These are phyloP conservation scores for Xiphias gladius DNA, from an alignment of 2,113 vertebrate genomes.

Conservation along the genomic window DNA sequence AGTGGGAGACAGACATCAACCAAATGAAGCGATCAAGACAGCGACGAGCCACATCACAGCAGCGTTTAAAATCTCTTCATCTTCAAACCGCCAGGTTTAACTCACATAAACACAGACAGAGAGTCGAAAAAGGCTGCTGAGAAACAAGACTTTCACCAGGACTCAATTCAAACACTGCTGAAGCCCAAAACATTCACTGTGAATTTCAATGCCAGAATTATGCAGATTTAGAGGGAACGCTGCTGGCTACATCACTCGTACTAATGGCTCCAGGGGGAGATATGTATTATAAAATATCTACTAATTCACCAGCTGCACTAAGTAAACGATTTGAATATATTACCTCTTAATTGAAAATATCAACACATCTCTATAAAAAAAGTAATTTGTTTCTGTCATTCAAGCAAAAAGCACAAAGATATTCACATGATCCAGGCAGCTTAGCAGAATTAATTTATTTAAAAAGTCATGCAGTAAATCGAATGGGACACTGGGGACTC, in stretches of 20 bases:
- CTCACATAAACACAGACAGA: background rate
- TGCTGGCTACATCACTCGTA: constrained; percentile 35
- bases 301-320: constrained; percentile 47
- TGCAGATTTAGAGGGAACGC: constrained; percentile 44
- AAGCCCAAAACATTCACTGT: constrained; percentile 13
- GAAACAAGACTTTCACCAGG: constrained; percentile 3
- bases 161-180: constrained; percentile 16
- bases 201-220: constrained; percentile 24
- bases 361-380: constrained; percentile 29
- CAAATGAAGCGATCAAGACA: constrained; percentile 52
- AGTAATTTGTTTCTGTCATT: constrained; percentile 39
- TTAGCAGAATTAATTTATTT: constrained; percentile 32
- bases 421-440: constrained; percentile 24
- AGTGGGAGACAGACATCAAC: constrained; percentile 46
- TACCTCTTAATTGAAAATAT: constrained; percentile 54
- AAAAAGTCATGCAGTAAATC: constrained; percentile 33
- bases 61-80: constrained; percentile 53
- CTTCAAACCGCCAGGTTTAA: constrained; percentile 41
- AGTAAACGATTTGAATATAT: constrained; percentile 57
- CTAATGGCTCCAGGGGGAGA: constrained; percentile 45
- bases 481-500: constrained; percentile 9
- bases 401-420: constrained; percentile 11
- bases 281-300: constrained; percentile 42
- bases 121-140: constrained; percentile 14
- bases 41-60: background rate